Evolutionary conservation across 2,888 invertebrate species (phyloP).

Genomic region (Drosophila picticornis): DNA sequence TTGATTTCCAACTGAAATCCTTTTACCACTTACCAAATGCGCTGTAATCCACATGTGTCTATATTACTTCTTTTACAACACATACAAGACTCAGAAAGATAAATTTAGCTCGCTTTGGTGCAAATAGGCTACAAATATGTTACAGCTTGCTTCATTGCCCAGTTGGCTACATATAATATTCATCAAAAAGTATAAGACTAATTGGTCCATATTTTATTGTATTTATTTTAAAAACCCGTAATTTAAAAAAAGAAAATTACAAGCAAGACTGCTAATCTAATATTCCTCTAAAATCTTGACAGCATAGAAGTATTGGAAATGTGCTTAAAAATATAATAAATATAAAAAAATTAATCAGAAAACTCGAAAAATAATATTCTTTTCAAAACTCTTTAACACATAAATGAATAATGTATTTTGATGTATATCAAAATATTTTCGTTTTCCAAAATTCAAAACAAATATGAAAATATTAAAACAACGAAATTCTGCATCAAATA

Average conservation of each 20-base stretch:
- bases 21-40: background rate
- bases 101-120: background rate
- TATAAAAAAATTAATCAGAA: background rate
- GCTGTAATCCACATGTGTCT: background rate
- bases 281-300: background rate
- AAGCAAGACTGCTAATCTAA: background rate
- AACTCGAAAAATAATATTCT: background rate
- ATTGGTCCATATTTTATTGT: background rate
- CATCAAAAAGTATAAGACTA: background rate
- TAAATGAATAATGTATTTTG: too few relatives aligned
- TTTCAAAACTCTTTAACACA: background rate
- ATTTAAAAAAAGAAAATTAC: background rate
- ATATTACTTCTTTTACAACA: background rate
- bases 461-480: background rate
- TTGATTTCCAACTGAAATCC: background rate
- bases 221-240: background rate
- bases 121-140: background rate
- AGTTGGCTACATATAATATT: background rate
- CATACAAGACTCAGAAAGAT: background rate
- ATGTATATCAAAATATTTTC: background rate
- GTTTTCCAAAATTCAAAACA: background rate
- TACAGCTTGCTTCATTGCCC: background rate
- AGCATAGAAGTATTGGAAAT: too few relatives aligned
- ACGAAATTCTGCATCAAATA: background rate
- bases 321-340: background rate